These are phyloP conservation scores for Mesocentrotus franciscanus DNA, from an alignment of 53 echinoderm and acorn worm species.

Conservation along the genomic window DNA sequence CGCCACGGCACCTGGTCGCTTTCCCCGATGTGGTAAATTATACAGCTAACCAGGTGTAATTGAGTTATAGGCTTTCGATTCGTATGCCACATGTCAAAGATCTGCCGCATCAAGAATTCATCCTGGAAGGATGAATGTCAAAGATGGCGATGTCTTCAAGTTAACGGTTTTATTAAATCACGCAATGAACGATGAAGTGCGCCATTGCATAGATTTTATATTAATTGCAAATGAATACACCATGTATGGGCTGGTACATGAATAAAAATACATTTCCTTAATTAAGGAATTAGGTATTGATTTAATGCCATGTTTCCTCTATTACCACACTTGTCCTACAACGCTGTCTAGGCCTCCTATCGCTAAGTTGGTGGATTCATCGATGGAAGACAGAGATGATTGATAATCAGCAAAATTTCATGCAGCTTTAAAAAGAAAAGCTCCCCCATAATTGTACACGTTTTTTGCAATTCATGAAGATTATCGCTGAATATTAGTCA, in stretches of 20 bases:
- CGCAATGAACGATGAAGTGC: not conserved
- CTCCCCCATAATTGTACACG: too few relatives aligned
- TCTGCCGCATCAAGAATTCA: not conserved
- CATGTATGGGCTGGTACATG: not conserved
- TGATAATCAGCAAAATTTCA: too few relatives aligned
- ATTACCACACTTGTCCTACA: not conserved
- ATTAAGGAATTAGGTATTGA: not conserved
- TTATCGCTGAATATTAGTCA: too few relatives aligned
- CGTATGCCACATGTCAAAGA: slow-evolving; percentile 11
- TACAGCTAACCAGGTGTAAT: slow-evolving; percentile 22
- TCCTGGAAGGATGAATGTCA: not conserved
- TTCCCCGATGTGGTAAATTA: slow-evolving; percentile 40
- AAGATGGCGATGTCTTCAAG: not conserved
- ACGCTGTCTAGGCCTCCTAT: not conserved
- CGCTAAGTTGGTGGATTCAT: not conserved
- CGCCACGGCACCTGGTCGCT: slow-evolving; percentile 6
- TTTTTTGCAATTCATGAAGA: too few relatives aligned
- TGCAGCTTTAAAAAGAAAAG: too few relatives aligned
- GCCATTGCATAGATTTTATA: not conserved
- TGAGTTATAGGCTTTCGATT: slow-evolving; percentile 6
- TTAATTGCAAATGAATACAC: not conserved
- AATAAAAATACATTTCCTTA: not conserved
- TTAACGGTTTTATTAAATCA: not conserved
- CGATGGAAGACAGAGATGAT: not conserved
- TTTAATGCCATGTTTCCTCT: not conserved